Evolutionary conservation across 2,888 invertebrate species (phyloP).

Genomic region (Epsilonema sp.): DNA sequence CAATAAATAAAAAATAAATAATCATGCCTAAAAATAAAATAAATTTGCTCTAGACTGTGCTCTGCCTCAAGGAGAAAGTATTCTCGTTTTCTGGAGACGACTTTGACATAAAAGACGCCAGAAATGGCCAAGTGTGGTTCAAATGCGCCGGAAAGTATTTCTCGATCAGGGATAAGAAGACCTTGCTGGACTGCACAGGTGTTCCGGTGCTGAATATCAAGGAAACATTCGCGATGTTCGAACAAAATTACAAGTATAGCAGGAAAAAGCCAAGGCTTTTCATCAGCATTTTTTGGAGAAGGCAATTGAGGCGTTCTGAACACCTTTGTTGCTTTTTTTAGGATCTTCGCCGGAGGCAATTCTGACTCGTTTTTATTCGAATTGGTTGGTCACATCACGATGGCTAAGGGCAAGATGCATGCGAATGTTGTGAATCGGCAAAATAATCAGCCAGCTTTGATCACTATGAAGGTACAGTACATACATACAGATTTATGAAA

Average conservation of each 20-base stretch:
- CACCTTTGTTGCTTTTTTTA: too few relatives aligned
- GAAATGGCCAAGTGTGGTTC: neutral
- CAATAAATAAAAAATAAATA: neutral
- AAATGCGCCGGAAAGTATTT: neutral
- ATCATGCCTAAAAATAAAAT: neutral
- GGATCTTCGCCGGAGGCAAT: neutral
- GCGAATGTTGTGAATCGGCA: neutral
- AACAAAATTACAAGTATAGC: conserved; percentile 2
- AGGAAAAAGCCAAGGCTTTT: too few relatives aligned
- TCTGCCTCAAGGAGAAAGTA: neutral
- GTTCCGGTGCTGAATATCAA: conserved; percentile 1
- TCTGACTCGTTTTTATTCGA: neutral
- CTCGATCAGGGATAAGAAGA: conserved; percentile 1
- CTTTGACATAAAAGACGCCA: conserved; percentile 2
- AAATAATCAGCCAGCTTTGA: neutral
- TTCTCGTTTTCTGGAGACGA: conserved; percentile 1
- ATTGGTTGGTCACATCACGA: neutral
- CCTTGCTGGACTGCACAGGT: neutral
- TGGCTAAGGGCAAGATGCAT: neutral
- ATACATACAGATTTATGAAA: too few relatives aligned
- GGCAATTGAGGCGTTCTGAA: too few relatives aligned
- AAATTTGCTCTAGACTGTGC: neutral
- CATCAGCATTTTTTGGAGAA: too few relatives aligned
- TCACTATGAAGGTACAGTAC: neutral
- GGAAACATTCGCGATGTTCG: neutral